A percentile compares a stretch with the other conserved stretches of the same genome.
phyloP scores from a whole-genome alignment of 2,888 invertebrate species.

The Melinaea marsaeus region DNA sequence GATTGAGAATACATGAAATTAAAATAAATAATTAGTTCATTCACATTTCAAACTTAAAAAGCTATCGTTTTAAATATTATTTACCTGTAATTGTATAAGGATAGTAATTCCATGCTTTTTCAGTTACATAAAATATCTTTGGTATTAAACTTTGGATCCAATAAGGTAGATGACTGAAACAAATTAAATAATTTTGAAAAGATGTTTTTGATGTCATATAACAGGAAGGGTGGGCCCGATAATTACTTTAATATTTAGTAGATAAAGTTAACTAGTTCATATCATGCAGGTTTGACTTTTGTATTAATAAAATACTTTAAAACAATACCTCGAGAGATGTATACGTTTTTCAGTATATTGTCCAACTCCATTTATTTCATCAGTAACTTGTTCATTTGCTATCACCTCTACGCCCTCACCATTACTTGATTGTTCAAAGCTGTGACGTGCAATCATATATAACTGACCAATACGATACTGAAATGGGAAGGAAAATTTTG shows the following conservation, averaged over 20 bases:
- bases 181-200: constrained; percentile 24
- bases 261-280: no score
- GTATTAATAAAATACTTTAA: background rate
- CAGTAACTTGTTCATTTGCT: constrained; percentile 87
- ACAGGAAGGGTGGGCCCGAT: no score
- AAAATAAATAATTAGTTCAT: constrained; percentile 35
- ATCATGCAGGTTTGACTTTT: background rate
- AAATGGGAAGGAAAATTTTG: constrained; percentile 40
- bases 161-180: constrained; percentile 89
- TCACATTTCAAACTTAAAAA: constrained; percentile 1
- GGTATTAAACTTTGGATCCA: constrained; percentile 94
- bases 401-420: constrained; percentile 96
- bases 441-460: constrained; percentile 96
- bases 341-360: constrained; percentile 94
- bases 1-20: constrained; percentile 47
- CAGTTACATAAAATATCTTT: constrained; percentile 93
- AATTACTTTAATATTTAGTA: no score
- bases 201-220: background rate
- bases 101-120: constrained; percentile 97
- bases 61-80: constrained; percentile 17
- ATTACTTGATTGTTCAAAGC: constrained; percentile 91
- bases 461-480: constrained; percentile 94
- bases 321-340: constrained; percentile 87
- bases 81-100: constrained; percentile 92
- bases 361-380: constrained; percentile 88